Base-by-base conservation (phyloP, 2,797 vertebrate genomes). In the Protonibea diacanthus region DNA sequence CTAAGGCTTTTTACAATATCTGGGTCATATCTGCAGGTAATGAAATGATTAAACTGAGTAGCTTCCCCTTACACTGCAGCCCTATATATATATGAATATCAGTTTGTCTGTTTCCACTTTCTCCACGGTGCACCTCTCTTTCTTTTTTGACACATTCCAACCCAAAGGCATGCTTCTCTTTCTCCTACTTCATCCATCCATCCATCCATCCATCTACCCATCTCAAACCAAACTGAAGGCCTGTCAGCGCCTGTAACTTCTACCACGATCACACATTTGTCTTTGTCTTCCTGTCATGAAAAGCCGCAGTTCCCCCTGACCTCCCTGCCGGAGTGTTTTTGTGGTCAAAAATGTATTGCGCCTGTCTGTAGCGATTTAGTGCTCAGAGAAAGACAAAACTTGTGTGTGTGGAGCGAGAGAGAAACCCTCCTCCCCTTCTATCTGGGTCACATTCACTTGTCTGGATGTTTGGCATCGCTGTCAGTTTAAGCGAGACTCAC, bases 371-470 rank as follows among this genome's bases (percentile, higher is more conserved):
- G 40, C 74, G 67, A 86, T 87, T 74, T 85, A 45, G 71, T 20
- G 2, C 52, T 73, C 25, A 60, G 58, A 51, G 51, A 74, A 51
- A 73, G 71, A 74, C 49, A 66, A 42, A 79, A 82, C 60, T 66
- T 75, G 60, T 66, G 23, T 68, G 2, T 74, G 61, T 13, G 0
- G 20, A 55, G 52, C 21, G 52, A 61, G 57, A 56, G 29, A 56
- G 17, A 59, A 0, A 58, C 29, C 78, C 74, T 52, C 55, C 78
- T 42, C 52, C 81, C 21, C 45, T 29, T 59, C 61, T 92, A 91
- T 92, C 76, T 91, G 83, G 91, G 90, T 92, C 91, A 93, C 84
- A 87, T 86, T 87, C 84, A 84, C 90, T 88, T 76, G 81, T 92
- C 84, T 90, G 78, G 67, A 79, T 87, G 80, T 61, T 81, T 88